These are phyloP conservation scores for Trisateles emortualis DNA, from an alignment of 2,888 invertebrate species.

Conservation along the genomic window DNA sequence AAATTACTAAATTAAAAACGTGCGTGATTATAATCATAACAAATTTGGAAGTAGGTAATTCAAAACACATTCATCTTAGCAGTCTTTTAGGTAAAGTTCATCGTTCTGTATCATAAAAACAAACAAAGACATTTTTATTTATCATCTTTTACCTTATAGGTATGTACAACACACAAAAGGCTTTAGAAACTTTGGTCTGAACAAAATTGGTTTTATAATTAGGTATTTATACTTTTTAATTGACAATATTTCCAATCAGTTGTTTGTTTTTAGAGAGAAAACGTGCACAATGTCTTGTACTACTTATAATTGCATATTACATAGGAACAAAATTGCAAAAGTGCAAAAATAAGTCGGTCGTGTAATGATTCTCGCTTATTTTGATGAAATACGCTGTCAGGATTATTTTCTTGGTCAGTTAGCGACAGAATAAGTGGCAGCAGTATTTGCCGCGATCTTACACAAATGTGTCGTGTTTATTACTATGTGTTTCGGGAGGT, in stretches of 20 bases:
- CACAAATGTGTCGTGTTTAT: slow-evolving; percentile 58
- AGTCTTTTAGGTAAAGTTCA: slow-evolving; percentile 43
- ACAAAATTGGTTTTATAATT: not conserved
- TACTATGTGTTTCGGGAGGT: slow-evolving; percentile 51
- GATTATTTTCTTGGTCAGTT: slow-evolving; percentile 68
- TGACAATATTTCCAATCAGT: not conserved
- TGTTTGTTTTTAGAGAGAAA: slow-evolving; percentile 36
- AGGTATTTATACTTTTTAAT: not conserved
- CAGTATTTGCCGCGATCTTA: slow-evolving; percentile 66
- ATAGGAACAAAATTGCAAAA: slow-evolving; percentile 58
- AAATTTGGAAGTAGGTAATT: slow-evolving; percentile 49
- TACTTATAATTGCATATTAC: slow-evolving; percentile 71
- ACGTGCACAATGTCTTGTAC: slow-evolving; percentile 53
- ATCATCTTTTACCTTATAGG: slow-evolving; percentile 2
- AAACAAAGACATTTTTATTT: slow-evolving; percentile 4
- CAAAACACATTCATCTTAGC: slow-evolving; percentile 43
- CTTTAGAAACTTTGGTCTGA: not conserved
- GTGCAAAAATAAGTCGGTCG: slow-evolving; percentile 75
- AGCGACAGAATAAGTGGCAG: slow-evolving; percentile 64
- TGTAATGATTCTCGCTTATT: slow-evolving; percentile 73
- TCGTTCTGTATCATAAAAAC: slow-evolving; percentile 16
- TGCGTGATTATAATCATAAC: slow-evolving; percentile 51
- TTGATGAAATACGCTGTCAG: slow-evolving; percentile 61
- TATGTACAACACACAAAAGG: not conserved
- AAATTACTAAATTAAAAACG: slow-evolving; percentile 41